Evolutionary conservation across 2,888 invertebrate species (phyloP).

Genomic region (Eremobia ochroleuca): DNA sequence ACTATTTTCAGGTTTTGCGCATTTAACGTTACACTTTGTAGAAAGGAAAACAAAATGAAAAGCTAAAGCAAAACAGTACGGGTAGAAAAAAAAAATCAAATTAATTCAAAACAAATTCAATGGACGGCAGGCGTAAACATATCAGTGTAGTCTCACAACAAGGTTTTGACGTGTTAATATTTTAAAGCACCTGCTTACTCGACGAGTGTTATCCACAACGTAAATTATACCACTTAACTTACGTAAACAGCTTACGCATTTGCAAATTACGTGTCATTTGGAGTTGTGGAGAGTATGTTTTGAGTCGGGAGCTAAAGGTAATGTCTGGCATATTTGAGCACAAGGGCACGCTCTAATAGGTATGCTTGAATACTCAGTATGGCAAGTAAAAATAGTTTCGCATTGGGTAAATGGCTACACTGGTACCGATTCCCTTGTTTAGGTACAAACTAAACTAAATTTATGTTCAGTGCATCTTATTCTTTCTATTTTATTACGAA

Average conservation of each 20-base stretch:
- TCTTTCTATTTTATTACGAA: no score
- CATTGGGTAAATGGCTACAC: background rate
- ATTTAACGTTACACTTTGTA: no score
- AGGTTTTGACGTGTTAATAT: conserved; percentile 6
- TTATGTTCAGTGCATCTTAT: no score
- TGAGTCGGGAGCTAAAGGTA: background rate
- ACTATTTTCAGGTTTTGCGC: no score
- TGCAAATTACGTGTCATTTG: conserved; percentile 30
- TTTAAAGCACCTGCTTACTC: conserved; percentile 5
- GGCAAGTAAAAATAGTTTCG: background rate
- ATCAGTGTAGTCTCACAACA: background rate
- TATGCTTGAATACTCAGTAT: background rate
- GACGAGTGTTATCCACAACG: background rate
- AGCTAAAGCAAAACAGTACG: no score
- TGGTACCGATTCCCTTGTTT: no score
- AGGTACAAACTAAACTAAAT: no score
- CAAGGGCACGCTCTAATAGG: background rate
- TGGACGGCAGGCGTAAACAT: background rate
- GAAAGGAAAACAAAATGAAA: no score
- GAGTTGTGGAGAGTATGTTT: conserved; percentile 8
- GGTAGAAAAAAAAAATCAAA: no score
- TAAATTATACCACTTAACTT: conserved; percentile 9
- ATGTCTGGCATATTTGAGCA: background rate
- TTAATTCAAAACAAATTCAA: no score
- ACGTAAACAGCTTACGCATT: background rate